phyloP scores from a whole-genome alignment of 2,888 invertebrate genomes.

The Thalpophila matura region DNA sequence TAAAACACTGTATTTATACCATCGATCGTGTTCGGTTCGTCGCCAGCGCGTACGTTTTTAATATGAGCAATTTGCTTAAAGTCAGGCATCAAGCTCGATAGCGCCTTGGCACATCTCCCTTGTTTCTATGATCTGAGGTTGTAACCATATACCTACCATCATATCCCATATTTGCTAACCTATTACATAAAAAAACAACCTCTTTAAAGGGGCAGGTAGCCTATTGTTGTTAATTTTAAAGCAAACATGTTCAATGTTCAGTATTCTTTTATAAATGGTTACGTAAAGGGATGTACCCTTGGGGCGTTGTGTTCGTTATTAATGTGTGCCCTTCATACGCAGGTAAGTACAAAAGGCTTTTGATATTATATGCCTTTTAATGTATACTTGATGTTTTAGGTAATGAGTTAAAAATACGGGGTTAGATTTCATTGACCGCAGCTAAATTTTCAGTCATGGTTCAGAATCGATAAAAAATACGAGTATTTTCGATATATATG shows the following conservation, averaged over 20 bases:
- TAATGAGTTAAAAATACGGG: slow-evolving; percentile 11
- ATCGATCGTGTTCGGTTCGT: no score
- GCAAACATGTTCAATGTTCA: slow-evolving; percentile 2
- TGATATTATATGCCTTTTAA: slow-evolving; percentile 49
- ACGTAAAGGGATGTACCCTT: slow-evolving; percentile 36
- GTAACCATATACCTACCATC: not conserved
- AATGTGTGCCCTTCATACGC: slow-evolving; percentile 35
- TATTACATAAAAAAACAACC: slow-evolving; percentile 5
- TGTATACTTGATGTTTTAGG: slow-evolving; percentile 25
- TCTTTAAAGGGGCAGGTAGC: slow-evolving; percentile 13
- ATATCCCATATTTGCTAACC: slow-evolving; percentile 1
- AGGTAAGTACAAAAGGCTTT: slow-evolving; percentile 49
- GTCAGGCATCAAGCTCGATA: no score
- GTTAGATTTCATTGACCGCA: no score
- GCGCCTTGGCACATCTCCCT: no score
- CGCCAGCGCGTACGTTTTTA: no score
- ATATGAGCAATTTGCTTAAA: no score
- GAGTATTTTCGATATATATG: no score
- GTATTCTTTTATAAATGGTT: slow-evolving; percentile 20
- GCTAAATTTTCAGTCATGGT: no score
- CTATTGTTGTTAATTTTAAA: slow-evolving; percentile 41
- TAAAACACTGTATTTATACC: no score
- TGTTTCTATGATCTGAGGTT: no score
- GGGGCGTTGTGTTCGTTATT: slow-evolving; percentile 23
- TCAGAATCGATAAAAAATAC: no score